Base-by-base conservation (phyloP, 2,113 vertebrate species). In the Trogon melanurus region DNA sequence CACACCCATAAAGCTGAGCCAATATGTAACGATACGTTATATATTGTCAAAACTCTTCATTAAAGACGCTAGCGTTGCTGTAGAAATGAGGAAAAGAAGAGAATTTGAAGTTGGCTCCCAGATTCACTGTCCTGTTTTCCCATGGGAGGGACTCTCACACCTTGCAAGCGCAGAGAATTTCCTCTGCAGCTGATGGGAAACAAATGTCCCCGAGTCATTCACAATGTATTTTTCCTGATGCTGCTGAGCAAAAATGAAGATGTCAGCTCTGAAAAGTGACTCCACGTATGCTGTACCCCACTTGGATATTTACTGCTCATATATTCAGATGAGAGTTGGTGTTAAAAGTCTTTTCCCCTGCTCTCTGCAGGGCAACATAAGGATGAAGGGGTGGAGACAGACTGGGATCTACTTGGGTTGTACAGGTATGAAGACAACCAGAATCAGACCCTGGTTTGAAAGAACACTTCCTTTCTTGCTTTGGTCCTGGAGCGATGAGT, bases 131-230 rank as follows among this genome's bases (percentile, higher is more conserved):
- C 29, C 54, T 26, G 3, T 74, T 79, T 91, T 83, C 86, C 85
- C 27, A 18, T 13, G 71, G 71, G 72, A 73, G 85, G 51, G 30
- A 54, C 29, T 51, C 50, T 92, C 88, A 76, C 64, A 95, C 82
- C 88, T 93, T 92, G 60, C 45, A 62, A 88, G 56, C 3, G 2
- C 75, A 88, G 72, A 53, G 80, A 54, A 83, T 84, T 83, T 95
- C 82, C 67, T 90, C 69, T 80, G 56, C 60, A 86, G 36, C 56
- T 88, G 84, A 74, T 71, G 79, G 53, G 65, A 94, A 97, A 84
- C 84, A 93, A 95, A 95, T 73, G 54, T 87, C 73, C 51, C 60
- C 0, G 0, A 30, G 53, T 71, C 11, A 64, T 25, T 30, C 23
- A 48, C 29, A 50, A 16, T 12, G 25, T 26, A 29, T 15, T 78